Conservation (phyloP, 92 coral and sea anemone genomes). For the Palythoa grandiflora region DNA sequence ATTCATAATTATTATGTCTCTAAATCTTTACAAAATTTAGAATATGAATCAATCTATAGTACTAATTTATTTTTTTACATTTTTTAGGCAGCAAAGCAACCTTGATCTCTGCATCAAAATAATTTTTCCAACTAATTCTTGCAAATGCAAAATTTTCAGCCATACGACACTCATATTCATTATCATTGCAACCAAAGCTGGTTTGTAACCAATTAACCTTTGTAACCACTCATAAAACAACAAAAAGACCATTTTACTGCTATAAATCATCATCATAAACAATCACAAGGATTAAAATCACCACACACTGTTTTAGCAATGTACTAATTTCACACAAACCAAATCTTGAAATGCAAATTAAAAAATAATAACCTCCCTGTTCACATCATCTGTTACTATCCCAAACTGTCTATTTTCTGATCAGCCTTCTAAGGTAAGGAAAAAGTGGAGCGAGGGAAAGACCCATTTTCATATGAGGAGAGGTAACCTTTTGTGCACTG, state of each 20-base stretch:
- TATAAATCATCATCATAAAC: not conserved
- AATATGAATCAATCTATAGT: not conserved
- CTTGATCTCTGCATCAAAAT: too few relatives aligned
- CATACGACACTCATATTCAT: too few relatives aligned
- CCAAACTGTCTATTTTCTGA: slow-evolving; percentile 57
- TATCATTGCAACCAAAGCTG: too few relatives aligned
- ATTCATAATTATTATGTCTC: not conserved
- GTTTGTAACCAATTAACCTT: not conserved
- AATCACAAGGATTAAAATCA: not conserved
- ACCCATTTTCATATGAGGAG: slow-evolving; percentile 88
- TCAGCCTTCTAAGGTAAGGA: slow-evolving; percentile 81
- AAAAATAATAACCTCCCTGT: not conserved
- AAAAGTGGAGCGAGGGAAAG: slow-evolving; percentile 88
- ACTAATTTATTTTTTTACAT: not conserved
- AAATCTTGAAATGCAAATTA: not conserved
- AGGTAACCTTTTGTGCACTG: slow-evolving; percentile 91
- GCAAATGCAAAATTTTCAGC: too few relatives aligned
- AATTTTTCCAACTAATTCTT: too few relatives aligned
- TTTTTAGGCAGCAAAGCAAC: too few relatives aligned
- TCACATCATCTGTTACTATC: not conserved
- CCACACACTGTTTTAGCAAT: not conserved
- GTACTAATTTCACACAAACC: not conserved
- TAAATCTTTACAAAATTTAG: not conserved
- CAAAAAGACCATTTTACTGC: not conserved
- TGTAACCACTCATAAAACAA: not conserved